Percentiles rank a stretch among this genome's conserved stretches.
Evolutionary conservation across 2,797 vertebrate genomes (phyloP).

Genomic region (Mareca penelope): DNA sequence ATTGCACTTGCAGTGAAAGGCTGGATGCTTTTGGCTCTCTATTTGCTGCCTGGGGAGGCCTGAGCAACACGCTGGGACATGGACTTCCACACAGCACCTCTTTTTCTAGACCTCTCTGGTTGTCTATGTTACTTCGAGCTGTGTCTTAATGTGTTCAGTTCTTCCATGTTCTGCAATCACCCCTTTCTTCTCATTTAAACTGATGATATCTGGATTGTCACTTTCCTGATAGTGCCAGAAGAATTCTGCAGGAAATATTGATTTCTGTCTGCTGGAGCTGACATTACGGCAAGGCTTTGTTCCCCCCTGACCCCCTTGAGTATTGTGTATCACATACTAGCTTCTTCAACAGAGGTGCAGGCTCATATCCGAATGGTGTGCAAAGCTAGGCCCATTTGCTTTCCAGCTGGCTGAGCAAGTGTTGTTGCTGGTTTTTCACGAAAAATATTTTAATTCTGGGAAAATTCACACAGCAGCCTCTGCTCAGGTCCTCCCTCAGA

Average conservation of each 20-base stretch:
- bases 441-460: not conserved
- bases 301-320: rapidly evolving
- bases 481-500: not conserved
- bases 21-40: not conserved
- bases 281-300: not conserved
- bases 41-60: not conserved
- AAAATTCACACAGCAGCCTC: not conserved
- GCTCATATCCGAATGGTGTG: not conserved
- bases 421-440: not conserved
- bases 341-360: not conserved
- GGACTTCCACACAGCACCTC: rapidly evolving
- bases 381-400: not conserved
- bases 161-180: not conserved
- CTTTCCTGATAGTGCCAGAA: not conserved
- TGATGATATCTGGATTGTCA: not conserved
- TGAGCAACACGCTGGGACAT: not conserved
- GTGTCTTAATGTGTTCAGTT: not conserved
- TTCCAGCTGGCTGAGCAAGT: not conserved
- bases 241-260: not conserved
- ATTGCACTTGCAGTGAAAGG: not conserved
- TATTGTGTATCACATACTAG: not conserved
- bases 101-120: not conserved
- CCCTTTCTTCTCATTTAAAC: not conserved
- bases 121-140: not conserved
- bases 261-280: not conserved